Evolutionary conservation across 1,140 invertebrate genomes (phyloP), one percentile per base, ranked within the genome.

Genomic region (Zaprionus africanus): DNA sequence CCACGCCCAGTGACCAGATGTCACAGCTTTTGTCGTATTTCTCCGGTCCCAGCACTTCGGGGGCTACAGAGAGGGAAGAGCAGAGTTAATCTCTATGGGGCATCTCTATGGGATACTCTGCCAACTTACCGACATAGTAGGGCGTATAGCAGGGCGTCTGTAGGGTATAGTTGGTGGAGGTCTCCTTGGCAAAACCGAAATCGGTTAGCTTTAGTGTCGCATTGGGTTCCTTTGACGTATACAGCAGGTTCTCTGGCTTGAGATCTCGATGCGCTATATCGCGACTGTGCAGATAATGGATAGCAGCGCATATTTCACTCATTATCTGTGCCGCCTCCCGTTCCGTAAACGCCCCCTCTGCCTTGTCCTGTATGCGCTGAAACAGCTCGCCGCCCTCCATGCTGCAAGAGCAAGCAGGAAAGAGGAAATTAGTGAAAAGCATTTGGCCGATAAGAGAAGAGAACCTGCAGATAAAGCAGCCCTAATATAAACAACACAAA

Each of bases 131-230:
- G 85, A 99, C 99, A 94, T 99, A 99, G 92, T 99, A 99, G 4
- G 99, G 99, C 12, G 99, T 99, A 91, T 99, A 99, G 93, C 99
- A 99, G 3, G 99, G 99, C 1, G 99, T 99, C 93, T 98, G 98
- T 70, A 99, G 93, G 0, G 97, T 96, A 82, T 98, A 96, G 72
- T 96, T 96, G n/a, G 95, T 94, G 69, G 96, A 94, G 0, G 96
- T 98, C 93, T 99, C 97, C 93, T 99, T 99, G n/a, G 99, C 99
- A 95, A 99, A 99, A n/a, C 99, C 99, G 94, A 99, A 99, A 93
- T 99, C 99, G 41, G 98, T 99, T 76, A 99, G 94, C 94, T 99
- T 99, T 46, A 99, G 94, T 75, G 97, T 94, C 31, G 97, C 98
- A 82, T 94, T 94, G 5, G 93, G 94, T 79, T 95, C 95, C 93